Conservation (phyloP, 1,140 invertebrate genomes). For the Megathymus violae region DNA sequence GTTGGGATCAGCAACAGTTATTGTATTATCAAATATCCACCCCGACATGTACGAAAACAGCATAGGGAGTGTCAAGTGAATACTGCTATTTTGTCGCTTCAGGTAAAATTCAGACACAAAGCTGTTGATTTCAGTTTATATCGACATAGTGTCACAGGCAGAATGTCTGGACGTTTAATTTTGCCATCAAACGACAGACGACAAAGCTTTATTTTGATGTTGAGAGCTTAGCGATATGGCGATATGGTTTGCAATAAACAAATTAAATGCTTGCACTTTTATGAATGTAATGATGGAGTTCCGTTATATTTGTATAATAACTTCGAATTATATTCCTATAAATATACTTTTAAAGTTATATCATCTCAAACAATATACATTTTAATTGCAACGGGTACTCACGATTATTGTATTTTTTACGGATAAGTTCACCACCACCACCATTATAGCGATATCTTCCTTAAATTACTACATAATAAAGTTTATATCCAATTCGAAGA, state of each 20-base stretch:
- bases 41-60: constrained; percentile 4
- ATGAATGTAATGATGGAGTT: background rate
- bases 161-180: constrained; percentile 20
- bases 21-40: background rate
- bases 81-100: constrained; percentile 1
- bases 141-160: constrained; percentile 8
- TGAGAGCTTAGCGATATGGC: background rate
- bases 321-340: no score
- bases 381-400: no score
- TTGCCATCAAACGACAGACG: constrained; percentile 15
- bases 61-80: constrained; percentile 1
- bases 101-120: constrained; percentile 20
- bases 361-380: no score
- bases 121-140: constrained; percentile 16
- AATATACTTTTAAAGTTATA: no score
- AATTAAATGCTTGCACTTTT: background rate
- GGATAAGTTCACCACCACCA: no score
- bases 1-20: no score
- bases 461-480: no score
- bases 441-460: no score
- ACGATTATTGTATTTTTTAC: no score
- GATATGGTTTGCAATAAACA: background rate
- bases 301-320: background rate
- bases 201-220: background rate
- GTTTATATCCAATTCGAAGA: no score